Evolutionary conservation across 1,140 invertebrate genomes (phyloP).

Genomic region (Anastrepha ludens): DNA sequence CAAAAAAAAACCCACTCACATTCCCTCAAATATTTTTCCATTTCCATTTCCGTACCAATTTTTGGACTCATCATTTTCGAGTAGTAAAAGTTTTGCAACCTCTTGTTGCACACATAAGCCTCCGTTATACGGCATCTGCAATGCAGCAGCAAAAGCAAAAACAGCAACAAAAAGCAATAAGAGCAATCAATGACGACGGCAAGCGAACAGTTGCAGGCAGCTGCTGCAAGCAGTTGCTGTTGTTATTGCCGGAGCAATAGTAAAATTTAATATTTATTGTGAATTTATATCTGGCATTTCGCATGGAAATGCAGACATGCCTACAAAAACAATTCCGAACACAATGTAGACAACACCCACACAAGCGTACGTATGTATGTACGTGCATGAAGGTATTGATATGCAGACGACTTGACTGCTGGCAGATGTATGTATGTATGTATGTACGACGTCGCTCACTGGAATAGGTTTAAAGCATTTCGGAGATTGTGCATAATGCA

Average conservation of each 20-base stretch:
- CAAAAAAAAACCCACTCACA: background rate
- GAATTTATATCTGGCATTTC: conserved; percentile 39
- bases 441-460: too few relatives aligned
- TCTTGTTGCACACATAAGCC: background rate
- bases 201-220: background rate
- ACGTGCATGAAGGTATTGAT: too few relatives aligned
- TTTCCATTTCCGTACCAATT: conserved; percentile 47
- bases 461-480: too few relatives aligned
- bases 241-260: too few relatives aligned
- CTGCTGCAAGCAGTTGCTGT: background rate
- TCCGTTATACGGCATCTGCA: background rate
- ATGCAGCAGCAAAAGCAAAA: background rate
- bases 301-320: background rate
- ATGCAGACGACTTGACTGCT: too few relatives aligned
- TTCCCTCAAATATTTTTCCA: conserved; percentile 36
- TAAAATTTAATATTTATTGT: conserved; percentile 36
- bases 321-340: background rate
- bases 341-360: background rate
- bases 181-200: conserved; percentile 9
- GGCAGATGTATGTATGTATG: too few relatives aligned
- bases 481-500: too few relatives aligned
- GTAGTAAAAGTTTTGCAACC: conserved; percentile 36
- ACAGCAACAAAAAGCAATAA: background rate
- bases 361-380: too few relatives aligned
- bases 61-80: conserved; percentile 32